phyloP scores from a whole-genome alignment of 1,140 invertebrate species.

The Caenorhabditis briggsae region DNA sequence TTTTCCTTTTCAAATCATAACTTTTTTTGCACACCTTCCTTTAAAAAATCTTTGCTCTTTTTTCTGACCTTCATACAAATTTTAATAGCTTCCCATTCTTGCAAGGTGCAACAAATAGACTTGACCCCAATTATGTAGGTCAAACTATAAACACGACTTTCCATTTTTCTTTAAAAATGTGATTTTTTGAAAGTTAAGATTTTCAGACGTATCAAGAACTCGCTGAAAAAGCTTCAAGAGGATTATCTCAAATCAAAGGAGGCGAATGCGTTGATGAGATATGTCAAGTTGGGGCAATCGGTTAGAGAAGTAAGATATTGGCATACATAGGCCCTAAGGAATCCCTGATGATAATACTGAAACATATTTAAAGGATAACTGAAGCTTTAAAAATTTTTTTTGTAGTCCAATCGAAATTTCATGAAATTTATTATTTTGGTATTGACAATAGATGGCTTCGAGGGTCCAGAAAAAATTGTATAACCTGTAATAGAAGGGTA shows the following conservation, averaged over 20 bases:
- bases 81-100: neutral
- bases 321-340: too few species aligned
- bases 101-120: neutral
- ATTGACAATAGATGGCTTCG: too few species aligned
- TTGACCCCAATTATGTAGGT: neutral
- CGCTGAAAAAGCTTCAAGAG: slow-evolving; percentile 73
- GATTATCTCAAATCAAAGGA: slow-evolving; percentile 73
- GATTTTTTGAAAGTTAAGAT: neutral
- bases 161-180: too few species aligned
- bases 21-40: too few species aligned
- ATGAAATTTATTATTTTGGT: too few species aligned
- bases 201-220: slow-evolving; percentile 69
- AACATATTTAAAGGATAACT: neutral
- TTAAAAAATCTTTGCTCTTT: too few species aligned
- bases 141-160: neutral
- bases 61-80: neutral
- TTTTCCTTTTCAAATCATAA: too few species aligned
- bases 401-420: too few species aligned
- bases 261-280: slow-evolving; percentile 72
- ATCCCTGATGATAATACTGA: too few species aligned
- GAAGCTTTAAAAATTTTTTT: too few species aligned
- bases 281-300: slow-evolving; percentile 71
- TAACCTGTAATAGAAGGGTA: too few species aligned
- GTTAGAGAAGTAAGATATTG: slow-evolving; percentile 68
- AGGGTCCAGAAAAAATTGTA: too few species aligned